Evolutionary conservation across 2,113 vertebrate species (phyloP).

Genomic region (Copsychus sechellarum): DNA sequence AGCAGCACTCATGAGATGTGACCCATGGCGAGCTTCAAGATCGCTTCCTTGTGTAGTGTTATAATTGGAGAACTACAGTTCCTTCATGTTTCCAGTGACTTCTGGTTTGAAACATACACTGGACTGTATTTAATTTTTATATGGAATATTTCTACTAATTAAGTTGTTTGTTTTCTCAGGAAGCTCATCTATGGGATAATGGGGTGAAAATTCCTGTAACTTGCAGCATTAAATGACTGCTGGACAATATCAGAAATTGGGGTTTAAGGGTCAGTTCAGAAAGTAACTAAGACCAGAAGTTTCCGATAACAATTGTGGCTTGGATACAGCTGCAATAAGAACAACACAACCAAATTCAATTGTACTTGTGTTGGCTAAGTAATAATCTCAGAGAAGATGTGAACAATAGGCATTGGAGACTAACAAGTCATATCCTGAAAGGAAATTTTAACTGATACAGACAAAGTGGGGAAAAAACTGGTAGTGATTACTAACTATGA

Average conservation of each 20-base stretch:
- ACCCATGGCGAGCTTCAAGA: background rate
- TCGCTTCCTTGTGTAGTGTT: background rate
- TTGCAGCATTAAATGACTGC: background rate
- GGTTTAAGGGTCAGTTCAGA: conserved; percentile 6
- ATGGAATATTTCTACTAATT: background rate
- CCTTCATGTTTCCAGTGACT: background rate
- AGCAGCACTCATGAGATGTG: background rate
- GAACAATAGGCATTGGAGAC: background rate
- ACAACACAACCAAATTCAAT: background rate
- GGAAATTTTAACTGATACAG: background rate
- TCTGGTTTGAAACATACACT: background rate
- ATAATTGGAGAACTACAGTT: background rate
- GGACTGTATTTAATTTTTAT: background rate
- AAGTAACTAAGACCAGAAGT: background rate
- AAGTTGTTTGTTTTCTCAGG: background rate
- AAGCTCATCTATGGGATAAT: background rate
- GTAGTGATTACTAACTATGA: background rate
- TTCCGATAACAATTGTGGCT: conserved; percentile 39
- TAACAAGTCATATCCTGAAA: background rate
- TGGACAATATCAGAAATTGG: background rate
- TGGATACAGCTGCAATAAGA: conserved; percentile 33
- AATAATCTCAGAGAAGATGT: background rate
- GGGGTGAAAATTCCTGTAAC: background rate
- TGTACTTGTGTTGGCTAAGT: background rate
- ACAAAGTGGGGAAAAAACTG: background rate